phyloP scores from a whole-genome alignment of 2,797 vertebrate species.

The Ibycter americanus region DNA sequence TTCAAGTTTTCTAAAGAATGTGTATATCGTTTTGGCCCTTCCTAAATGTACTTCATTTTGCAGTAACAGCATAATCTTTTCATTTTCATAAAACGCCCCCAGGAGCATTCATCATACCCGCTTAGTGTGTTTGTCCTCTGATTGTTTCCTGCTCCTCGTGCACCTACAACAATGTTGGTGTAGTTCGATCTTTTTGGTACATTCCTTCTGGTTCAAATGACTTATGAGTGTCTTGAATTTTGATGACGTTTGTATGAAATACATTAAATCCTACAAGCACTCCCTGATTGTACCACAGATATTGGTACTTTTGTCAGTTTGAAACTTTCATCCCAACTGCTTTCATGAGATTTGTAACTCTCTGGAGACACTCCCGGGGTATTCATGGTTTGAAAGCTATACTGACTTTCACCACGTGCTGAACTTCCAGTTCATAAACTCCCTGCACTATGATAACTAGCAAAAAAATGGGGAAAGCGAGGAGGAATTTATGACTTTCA shows the following conservation, averaged over 20 bases:
- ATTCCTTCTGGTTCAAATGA: not conserved
- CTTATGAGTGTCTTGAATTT: not conserved
- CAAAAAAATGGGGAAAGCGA: not conserved
- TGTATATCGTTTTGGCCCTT: not conserved
- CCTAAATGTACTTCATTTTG: not conserved
- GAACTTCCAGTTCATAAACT: not conserved
- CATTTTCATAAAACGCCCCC: not conserved
- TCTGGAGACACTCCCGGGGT: not conserved
- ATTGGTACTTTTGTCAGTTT: not conserved
- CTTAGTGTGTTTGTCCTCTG: not conserved
- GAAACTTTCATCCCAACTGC: not conserved
- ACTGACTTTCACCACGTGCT: not conserved
- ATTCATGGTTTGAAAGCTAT: not conserved
- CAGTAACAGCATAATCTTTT: not conserved
- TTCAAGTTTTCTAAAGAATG: not conserved
- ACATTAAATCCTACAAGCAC: not conserved
- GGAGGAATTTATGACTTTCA: not conserved
- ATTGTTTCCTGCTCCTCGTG: not conserved
- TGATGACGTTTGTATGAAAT: not conserved
- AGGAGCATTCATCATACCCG: accelerated
- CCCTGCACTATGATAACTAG: not conserved
- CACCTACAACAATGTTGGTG: not conserved
- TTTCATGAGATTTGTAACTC: not conserved
- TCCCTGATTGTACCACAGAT: not conserved
- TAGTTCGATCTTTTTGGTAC: not conserved